Percentiles rank a stretch among this genome's conserved stretches.
Conservation (phyloP, 2,888 invertebrate species). For the Napeogenes sylphis region DNA sequence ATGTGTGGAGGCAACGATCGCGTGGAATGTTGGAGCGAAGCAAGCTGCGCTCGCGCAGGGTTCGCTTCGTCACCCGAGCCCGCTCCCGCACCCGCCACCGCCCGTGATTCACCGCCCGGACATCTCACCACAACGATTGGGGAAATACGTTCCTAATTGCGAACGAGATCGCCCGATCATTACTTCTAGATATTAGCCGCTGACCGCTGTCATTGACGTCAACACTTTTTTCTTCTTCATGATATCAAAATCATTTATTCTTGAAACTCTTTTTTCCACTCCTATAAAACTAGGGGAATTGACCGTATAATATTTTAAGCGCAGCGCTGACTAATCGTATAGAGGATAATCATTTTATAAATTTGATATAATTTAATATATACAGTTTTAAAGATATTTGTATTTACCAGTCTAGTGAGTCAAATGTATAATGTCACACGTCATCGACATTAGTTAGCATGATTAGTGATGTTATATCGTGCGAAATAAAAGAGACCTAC, state of each 20-base stretch:
- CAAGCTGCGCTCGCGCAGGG: slow-evolving; percentile 40
- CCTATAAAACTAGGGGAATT: not conserved
- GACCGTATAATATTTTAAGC: too few species aligned
- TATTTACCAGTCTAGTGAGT: slow-evolving; percentile 23
- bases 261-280: not conserved
- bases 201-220: slow-evolving; percentile 52
- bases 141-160: slow-evolving; percentile 62
- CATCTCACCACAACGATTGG: slow-evolving; percentile 52
- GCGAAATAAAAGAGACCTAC: slow-evolving; percentile 12
- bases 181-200: slow-evolving; percentile 42
- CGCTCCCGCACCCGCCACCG: slow-evolving; percentile 38
- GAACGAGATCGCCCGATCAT: slow-evolving; percentile 36
- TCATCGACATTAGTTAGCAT: slow-evolving; percentile 20
- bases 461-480: slow-evolving; percentile 25
- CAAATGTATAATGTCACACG: slow-evolving; percentile 12
- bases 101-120: slow-evolving; percentile 57
- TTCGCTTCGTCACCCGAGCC: slow-evolving; percentile 35
- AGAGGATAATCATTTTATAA: not conserved
- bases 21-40: slow-evolving; percentile 65
- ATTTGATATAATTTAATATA: not conserved
- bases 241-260: slow-evolving; percentile 1
- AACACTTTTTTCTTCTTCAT: slow-evolving; percentile 23
- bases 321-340: not conserved
- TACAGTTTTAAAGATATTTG: slow-evolving; percentile 11
- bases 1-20: slow-evolving; percentile 70